Base-by-base conservation (phyloP, 2,888 invertebrate species). In the Temnothorax unifasciatus region DNA sequence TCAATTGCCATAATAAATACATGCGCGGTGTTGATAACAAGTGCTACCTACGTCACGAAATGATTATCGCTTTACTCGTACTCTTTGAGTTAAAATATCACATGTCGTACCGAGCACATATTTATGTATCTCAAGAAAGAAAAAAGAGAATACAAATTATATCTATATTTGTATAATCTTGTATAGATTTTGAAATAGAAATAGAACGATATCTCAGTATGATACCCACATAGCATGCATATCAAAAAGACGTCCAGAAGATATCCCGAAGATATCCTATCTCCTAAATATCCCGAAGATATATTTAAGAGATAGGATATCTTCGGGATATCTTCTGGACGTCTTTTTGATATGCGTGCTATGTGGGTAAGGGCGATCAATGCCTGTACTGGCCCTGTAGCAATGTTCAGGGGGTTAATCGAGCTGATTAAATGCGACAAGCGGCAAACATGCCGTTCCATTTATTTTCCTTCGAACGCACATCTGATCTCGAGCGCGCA, bases 381-480 rank as follows among this genome's bases (percentile, higher is more conserved):
- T 25, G 6, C 4, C 25, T 18, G 21, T 21, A 21, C 21, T 21
- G 21, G 21, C 21, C 21, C 21, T 21, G 25, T 11, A 50, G 11
- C 2, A n/a, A 52, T 6, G 29, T 25, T 41, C 18, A 57, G 8
- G 2, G 8, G 18, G 13, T 44, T 41, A 59, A 59, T 59, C 6
- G n/a, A 44, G 18, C n/a, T n/a, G n/a, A 59, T 74, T 59, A 74
- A 59, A 29, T 54, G 38, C 13, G n/a, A 1, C 69, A 71, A 57
- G 63, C 13, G 6, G 13, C 5, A 64, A 41, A 64, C 38, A 21
- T n/a, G 11, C 0, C 5, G 13, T 41, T 59, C 8, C 8, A n/a
- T 41, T 41, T 38, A 15, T 38, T 25, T n/a, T 8, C 1, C 8
- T 25, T 9, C 38, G 21, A 52, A 38, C 8, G 21, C 15, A 29